Evolutionary conservation across 2,888 invertebrate species (phyloP).

Genomic region (Seira sanloemensis): DNA sequence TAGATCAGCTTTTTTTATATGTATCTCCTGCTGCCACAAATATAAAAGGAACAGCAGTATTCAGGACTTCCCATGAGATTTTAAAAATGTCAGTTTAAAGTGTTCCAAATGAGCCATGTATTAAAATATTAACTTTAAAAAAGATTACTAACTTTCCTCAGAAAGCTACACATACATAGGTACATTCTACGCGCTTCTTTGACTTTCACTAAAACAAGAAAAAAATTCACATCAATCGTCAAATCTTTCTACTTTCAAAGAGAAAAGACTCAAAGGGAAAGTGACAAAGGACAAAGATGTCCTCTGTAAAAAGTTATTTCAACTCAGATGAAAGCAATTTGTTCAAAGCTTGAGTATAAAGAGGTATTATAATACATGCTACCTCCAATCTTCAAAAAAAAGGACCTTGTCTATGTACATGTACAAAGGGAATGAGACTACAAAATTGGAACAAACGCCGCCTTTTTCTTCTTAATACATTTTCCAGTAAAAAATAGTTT

Average conservation of each 20-base stretch:
- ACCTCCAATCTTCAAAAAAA: background rate
- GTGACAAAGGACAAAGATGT: constrained; percentile 62
- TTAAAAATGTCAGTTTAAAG: no score
- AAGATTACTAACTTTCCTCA: no score
- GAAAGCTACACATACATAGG: no score
- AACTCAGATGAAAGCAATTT: constrained; percentile 60
- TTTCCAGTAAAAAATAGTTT: constrained; percentile 12
- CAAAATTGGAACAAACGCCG: constrained; percentile 52
- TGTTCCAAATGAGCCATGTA: no score
- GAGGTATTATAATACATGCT: constrained; percentile 27
- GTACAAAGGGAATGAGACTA: constrained; percentile 25
- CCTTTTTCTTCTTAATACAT: constrained; percentile 37
- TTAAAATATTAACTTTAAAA: no score
- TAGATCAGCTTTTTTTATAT: no score
- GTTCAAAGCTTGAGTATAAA: constrained; percentile 41
- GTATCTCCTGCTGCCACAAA: no score
- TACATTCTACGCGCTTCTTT: no score
- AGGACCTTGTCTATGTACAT: background rate
- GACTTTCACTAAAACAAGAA: constrained; percentile 46
- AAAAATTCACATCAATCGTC: constrained; percentile 36
- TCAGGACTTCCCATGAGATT: no score
- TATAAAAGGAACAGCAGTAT: no score
- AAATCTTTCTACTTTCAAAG: constrained; percentile 20
- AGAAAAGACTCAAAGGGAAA: constrained; percentile 46
- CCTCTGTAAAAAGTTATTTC: constrained; percentile 60